These are phyloP conservation scores for Hippocampus mohnikei DNA, from an alignment of 2,113 vertebrate species.

Conservation along the genomic window DNA sequence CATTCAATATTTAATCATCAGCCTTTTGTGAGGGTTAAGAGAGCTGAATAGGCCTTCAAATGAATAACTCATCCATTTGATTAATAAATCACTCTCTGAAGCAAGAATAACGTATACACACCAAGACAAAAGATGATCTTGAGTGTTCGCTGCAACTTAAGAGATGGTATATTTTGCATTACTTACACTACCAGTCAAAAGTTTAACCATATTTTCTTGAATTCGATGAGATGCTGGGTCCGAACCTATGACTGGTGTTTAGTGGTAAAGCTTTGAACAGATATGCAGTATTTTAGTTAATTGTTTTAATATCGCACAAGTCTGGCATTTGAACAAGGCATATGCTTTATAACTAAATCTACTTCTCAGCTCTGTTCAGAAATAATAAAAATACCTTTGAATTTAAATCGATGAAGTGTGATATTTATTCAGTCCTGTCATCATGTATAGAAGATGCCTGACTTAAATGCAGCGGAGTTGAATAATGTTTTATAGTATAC, in stretches of 20 bases:
- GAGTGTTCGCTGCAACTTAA: background rate
- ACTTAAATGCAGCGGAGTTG: constrained; percentile 68
- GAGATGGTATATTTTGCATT: background rate
- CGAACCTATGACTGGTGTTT: background rate
- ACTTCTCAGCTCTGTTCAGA: background rate
- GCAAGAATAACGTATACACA: constrained; percentile 15
- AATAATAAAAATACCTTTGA: background rate
- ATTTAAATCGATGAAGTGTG: background rate
- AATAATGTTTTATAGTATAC: constrained; percentile 73
- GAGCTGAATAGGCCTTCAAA: constrained; percentile 15
- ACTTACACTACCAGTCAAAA: background rate
- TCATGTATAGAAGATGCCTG: constrained; percentile 55
- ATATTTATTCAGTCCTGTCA: background rate
- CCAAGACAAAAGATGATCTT: background rate
- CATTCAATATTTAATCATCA: constrained; percentile 45
- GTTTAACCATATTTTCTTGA: background rate
- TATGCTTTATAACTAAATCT: background rate
- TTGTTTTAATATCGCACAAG: background rate
- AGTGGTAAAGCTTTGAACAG: too few relatives aligned
- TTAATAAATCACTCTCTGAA: constrained; percentile 41
- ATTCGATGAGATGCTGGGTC: background rate
- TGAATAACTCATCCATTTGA: constrained; percentile 23
- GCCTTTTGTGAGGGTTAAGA: constrained; percentile 11
- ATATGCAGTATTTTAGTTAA: background rate
- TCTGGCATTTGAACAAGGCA: too few relatives aligned